Base-by-base conservation (phyloP, 2,113 vertebrate genomes). In the Neogale vison region DNA sequence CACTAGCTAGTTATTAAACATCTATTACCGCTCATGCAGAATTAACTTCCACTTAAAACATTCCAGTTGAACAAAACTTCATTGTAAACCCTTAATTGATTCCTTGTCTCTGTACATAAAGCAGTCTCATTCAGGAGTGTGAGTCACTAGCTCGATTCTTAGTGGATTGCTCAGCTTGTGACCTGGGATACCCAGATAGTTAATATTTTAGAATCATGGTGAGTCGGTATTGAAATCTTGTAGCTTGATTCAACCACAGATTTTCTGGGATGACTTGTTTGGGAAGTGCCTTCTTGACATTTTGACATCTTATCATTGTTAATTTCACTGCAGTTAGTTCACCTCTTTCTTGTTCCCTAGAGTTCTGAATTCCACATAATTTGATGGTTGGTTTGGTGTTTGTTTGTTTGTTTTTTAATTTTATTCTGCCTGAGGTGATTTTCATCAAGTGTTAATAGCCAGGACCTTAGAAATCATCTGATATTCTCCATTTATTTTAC, bases 31-130 rank as follows among this genome's bases (percentile, higher is more conserved):
- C 87, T 97, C 93, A 96, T 97, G 97, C 96, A 96, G 96, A 97
- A 98, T 97, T 97, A 98, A 96, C 83, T 98, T 93, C 93, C 95
- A 97, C 93, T 98, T 97, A 98, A 98, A 98, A 96, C 2, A n/a
- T 96, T 95, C 96, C 93, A 74, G 74, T 97, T 96, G 97, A 97
- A 98, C 96, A 97, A 95, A 90, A 97, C 87, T 95, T 95, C 86
- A 81, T 96, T 97, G 95, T 95, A 93, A 96, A 85, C 84, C 88
- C 89, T 95, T 96, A 93, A 96, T 97, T 97, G 97, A 95, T 87
- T 96, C 92, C 69, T 93, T 97, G 90, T 96, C 88, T 92, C 74
- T 91, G 67, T 15, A 50, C 79, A 81, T 84, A 95, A 86, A 98
- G 69, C 88, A 61, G 34, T 88, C 65, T 96, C 77, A 88, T 95